These are phyloP conservation scores for Hepsetus odoe DNA, from an alignment of 2,113 vertebrate species.

Conservation along the genomic window DNA sequence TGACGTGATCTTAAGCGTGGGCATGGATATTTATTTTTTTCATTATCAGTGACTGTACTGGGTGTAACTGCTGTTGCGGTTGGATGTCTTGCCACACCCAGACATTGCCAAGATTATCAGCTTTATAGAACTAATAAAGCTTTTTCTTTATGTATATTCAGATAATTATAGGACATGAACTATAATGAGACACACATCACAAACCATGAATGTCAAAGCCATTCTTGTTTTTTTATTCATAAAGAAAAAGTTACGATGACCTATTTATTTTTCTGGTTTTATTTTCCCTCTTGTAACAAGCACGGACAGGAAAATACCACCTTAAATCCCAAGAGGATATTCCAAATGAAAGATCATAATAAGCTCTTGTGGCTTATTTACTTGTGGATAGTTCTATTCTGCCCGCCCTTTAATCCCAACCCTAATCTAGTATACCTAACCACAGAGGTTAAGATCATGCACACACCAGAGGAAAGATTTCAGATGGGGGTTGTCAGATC, in stretches of 20 bases:
- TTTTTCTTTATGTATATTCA: too few relatives aligned
- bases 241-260: background rate
- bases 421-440: background rate
- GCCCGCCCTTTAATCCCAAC: background rate
- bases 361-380: background rate
- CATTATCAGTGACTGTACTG: background rate
- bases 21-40: background rate
- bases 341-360: background rate
- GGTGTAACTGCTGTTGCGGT: background rate
- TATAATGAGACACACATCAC: too few relatives aligned
- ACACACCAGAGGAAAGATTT: background rate
- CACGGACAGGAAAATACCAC: background rate
- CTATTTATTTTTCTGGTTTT: background rate
- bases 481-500: background rate
- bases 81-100: background rate
- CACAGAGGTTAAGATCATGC: background rate
- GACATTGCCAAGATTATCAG: background rate
- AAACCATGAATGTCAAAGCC: too few relatives aligned
- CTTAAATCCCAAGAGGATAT: background rate
- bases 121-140: background rate
- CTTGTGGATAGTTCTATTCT: background rate
- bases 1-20: too few relatives aligned
- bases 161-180: too few relatives aligned
- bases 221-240: too few relatives aligned
- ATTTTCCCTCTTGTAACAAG: background rate